Evolutionary conservation across 2,888 invertebrate species (phyloP), one percentile per base, ranked within the genome.

Genomic region (Ischnus inquisitorius): DNA sequence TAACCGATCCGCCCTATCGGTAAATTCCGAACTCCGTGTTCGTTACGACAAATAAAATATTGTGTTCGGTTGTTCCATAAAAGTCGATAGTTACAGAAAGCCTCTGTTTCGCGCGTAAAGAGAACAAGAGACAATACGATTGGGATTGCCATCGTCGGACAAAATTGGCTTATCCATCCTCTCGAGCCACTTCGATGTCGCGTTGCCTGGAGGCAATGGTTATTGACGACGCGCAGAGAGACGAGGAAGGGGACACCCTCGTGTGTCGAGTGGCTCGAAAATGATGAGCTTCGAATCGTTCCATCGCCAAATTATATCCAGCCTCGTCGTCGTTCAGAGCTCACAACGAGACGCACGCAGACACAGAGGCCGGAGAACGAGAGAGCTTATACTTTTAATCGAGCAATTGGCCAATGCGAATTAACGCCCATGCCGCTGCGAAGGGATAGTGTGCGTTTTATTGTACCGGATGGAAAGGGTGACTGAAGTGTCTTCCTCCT

Each of bases 381-480:
- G 34, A 51, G 51, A 46, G 80, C 60, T 77, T 82, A 67, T 25
- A 77, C 74, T 81, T 83, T 85, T 83, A 79, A 86, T 86, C 81
- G 79, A 68, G 54, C 69, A 86, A 85, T 86, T 80, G 85, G 78
- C 60, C 80, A 62, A 28, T 54, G 72, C 68, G 74, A 85, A 83
- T 78, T 74, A 82, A 76, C 81, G 81, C 68, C 34, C 71, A 43
- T 65, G 62, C 65, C 51, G 71, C 8, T 43, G 65, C 62, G 62
- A 60, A 68, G 62, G 71, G 51, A 71, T 72, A 43, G 72, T 62
- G 46, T 68, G 79, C 69, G 77, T 85, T 86, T 85, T 85, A 85
- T 83, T 82, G 79, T 79, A 85, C 86, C 85, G 86, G 86, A 86
- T 83, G 86, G 51, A 85, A 86, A 81, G 86, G 60, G 81, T 54